phyloP scores from a whole-genome alignment of 2,113 vertebrate species.

The Platanista minor region DNA sequence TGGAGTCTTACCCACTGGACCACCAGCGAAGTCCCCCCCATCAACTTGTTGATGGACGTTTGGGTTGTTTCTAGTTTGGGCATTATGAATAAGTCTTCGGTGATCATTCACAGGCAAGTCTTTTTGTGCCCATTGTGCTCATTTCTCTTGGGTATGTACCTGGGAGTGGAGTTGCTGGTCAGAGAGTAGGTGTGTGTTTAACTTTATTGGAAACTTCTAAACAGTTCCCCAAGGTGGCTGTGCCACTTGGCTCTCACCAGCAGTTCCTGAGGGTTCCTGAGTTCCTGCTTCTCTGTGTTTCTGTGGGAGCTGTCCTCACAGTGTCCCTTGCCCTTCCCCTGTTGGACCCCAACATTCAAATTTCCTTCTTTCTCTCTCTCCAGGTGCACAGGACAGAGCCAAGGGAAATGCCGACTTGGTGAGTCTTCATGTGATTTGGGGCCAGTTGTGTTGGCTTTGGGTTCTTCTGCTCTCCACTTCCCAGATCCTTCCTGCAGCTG shows the following conservation, averaged over 20 bases:
- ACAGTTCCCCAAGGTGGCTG: neutral
- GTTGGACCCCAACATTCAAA: neutral
- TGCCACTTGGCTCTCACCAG: too few species aligned
- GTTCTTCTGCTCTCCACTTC: neutral
- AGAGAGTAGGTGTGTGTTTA: neutral
- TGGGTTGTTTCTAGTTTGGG: neutral
- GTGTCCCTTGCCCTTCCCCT: neutral
- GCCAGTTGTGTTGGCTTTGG: neutral
- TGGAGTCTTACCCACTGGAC: too few species aligned
- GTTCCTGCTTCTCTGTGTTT: neutral
- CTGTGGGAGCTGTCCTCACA: neutral
- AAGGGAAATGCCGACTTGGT: constrained; percentile 54
- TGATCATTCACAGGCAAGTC: neutral
- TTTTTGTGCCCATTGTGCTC: neutral
- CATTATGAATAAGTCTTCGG: neutral
- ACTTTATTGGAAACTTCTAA: neutral
- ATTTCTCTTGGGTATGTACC: neutral
- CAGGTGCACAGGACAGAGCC: neutral
- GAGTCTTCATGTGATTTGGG: neutral
- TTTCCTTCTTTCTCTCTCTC: neutral
- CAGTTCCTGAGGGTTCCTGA: neutral
- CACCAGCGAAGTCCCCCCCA: too few species aligned
- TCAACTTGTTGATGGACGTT: neutral
- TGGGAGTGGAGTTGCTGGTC: neutral
- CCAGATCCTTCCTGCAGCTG: neutral